A percentile compares a stretch with the other conserved stretches of the same genome.
phyloP scores from a whole-genome alignment of 2,888 invertebrate genomes.

The Temnothorax unifasciatus region DNA sequence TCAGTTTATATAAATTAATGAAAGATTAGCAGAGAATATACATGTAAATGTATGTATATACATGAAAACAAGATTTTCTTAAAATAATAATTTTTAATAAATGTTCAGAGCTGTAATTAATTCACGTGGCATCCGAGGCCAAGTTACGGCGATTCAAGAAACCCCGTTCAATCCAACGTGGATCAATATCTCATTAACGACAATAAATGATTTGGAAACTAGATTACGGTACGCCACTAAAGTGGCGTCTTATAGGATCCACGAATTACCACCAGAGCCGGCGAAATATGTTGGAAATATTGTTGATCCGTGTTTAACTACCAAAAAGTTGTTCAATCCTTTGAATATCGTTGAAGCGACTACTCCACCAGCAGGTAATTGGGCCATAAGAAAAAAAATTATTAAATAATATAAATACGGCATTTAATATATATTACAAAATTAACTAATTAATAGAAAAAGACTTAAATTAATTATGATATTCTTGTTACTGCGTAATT shows the following conservation, averaged over 20 bases:
- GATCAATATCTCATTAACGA: constrained; percentile 90
- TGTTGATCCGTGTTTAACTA: constrained; percentile 89
- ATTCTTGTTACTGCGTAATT: neutral
- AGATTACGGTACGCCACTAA: constrained; percentile 92
- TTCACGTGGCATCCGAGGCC: constrained; percentile 93
- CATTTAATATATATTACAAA: neutral
- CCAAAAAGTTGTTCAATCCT: constrained; percentile 93
- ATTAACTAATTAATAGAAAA: neutral
- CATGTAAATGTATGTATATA: neutral
- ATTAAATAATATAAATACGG: neutral
- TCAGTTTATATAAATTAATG: neutral
- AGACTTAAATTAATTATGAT: neutral
- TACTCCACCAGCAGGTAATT: constrained; percentile 90
- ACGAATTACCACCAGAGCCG: constrained; percentile 90
- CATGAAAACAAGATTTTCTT: neutral
- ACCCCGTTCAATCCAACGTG: constrained; percentile 95
- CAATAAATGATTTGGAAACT: constrained; percentile 90
- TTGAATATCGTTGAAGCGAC: constrained; percentile 87
- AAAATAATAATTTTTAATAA: neutral
- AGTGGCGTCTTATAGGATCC: constrained; percentile 91
- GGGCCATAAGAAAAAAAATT: neutral
- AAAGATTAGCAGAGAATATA: neutral
- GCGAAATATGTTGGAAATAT: constrained; percentile 85
- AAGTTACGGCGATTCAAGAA: constrained; percentile 92
- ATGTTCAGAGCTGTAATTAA: constrained; percentile 90